These are phyloP conservation scores for Epinephelus cyanopodus DNA, from an alignment of 2,113 vertebrate genomes.

Conservation along the genomic window DNA sequence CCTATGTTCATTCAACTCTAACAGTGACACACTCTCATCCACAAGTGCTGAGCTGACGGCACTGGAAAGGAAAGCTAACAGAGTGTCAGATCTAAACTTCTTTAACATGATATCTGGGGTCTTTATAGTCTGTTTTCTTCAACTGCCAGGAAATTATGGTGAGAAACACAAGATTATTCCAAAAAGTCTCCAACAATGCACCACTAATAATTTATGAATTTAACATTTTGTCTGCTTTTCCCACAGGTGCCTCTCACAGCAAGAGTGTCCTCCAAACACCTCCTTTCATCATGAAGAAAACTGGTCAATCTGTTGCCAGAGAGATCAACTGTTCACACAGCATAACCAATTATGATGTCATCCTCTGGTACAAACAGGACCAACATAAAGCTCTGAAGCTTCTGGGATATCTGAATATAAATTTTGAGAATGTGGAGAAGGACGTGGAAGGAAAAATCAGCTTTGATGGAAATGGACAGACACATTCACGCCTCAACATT, in stretches of 20 bases:
- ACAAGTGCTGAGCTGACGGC: neutral
- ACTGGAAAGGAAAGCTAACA: neutral
- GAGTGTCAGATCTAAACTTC: neutral
- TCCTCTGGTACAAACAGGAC: conserved; percentile 76
- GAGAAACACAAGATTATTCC: neutral
- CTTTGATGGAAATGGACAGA: conserved; percentile 28
- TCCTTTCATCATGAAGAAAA: conserved; percentile 35
- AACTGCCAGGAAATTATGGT: conserved; percentile 27
- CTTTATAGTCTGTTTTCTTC: conserved; percentile 23
- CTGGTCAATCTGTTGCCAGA: conserved; percentile 34
- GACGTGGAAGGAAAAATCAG: conserved; percentile 44
- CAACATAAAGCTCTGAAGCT: conserved; percentile 10
- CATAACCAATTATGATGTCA: rapidly evolving
- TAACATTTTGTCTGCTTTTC: neutral
- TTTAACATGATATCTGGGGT: conserved; percentile 35
- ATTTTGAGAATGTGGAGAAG: neutral
- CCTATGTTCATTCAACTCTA: neutral
- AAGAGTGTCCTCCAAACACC: conserved; percentile 51
- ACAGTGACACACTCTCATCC: neutral
- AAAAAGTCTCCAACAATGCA: neutral
- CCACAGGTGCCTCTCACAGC: conserved; percentile 47
- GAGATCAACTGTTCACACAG: conserved; percentile 68
- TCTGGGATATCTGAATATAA: conserved; percentile 57
- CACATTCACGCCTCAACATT: conserved; percentile 1
- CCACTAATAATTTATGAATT: rapidly evolving